Conservation (phyloP, 2,888 invertebrate species). For the Esperia sulphurella region DNA sequence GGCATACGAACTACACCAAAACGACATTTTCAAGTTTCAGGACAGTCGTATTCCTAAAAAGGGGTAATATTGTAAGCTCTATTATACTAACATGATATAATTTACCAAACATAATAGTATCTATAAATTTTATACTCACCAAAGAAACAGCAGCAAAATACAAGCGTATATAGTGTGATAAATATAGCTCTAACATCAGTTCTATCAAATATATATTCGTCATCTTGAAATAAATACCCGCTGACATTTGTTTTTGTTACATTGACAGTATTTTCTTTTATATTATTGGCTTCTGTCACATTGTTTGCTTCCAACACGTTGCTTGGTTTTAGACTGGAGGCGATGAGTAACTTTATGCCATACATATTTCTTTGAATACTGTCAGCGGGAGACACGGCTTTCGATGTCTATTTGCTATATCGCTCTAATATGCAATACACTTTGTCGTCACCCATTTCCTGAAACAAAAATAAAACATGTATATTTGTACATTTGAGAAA, state of each 20-base stretch:
- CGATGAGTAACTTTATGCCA: conserved; percentile 40
- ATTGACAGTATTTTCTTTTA: conserved; percentile 20
- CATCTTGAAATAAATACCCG: conserved; percentile 46
- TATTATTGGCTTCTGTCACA: not conserved
- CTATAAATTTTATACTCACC: conserved; percentile 78
- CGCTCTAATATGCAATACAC: not conserved
- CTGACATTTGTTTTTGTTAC: conserved; percentile 43
- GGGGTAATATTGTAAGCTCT: too few species aligned
- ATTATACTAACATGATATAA: too few species aligned
- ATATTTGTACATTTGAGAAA: not conserved
- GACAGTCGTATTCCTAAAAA: too few species aligned
- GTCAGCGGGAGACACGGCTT: not conserved
- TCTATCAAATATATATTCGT: conserved; percentile 87
- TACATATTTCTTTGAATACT: conserved; percentile 36
- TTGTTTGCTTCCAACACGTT: conserved; percentile 25
- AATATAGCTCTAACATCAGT: conserved; percentile 86
- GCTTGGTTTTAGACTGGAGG: conserved; percentile 38
- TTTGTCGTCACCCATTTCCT: conserved; percentile 5
- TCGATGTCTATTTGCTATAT: conserved; percentile 1
- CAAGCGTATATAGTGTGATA: conserved; percentile 86
- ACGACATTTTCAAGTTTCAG: too few species aligned
- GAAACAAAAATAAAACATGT: conserved; percentile 3
- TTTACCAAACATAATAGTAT: too few species aligned
- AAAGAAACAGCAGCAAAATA: conserved; percentile 90
- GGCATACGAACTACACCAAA: too few species aligned